Conservation (phyloP, 2,888 invertebrate genomes). For the Chironomus tentans region DNA sequence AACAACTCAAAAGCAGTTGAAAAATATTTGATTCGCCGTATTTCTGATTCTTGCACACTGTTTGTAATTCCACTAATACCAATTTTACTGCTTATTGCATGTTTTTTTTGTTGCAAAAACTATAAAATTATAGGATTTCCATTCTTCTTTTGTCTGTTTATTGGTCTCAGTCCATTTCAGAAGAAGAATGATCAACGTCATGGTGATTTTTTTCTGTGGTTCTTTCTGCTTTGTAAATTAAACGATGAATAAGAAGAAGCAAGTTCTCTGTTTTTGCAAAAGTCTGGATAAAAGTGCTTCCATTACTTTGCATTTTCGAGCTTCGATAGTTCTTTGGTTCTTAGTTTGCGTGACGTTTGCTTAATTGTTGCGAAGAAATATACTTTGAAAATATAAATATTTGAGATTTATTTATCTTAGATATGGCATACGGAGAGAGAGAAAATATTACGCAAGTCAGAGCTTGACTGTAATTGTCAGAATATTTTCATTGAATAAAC, state of each 20-base stretch:
- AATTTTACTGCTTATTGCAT: background rate
- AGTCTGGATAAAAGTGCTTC: background rate
- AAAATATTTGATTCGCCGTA: background rate
- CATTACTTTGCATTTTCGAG: background rate
- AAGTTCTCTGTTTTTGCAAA: background rate
- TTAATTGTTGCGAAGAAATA: background rate
- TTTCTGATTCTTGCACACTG: background rate
- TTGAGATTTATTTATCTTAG: too few relatives aligned
- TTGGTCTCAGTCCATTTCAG: background rate
- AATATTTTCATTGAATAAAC: background rate
- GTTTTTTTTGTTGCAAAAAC: too few relatives aligned
- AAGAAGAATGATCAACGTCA: background rate
- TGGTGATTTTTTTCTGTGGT: background rate
- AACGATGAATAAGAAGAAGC: background rate
- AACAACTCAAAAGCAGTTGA: background rate
- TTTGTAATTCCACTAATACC: background rate
- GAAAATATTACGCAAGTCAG: too few relatives aligned
- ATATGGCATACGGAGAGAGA: too few relatives aligned
- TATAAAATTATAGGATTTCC: too few relatives aligned
- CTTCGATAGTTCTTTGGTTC: background rate
- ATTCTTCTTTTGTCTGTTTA: too few relatives aligned
- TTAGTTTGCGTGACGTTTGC: background rate
- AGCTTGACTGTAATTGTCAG: too few relatives aligned
- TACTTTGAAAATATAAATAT: background rate
- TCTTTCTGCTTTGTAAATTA: background rate